A percentile compares a stretch with the other conserved stretches of the same genome.
Conservation (phyloP, 2,113 vertebrate genomes). For the Pterocles gutturalis region DNA sequence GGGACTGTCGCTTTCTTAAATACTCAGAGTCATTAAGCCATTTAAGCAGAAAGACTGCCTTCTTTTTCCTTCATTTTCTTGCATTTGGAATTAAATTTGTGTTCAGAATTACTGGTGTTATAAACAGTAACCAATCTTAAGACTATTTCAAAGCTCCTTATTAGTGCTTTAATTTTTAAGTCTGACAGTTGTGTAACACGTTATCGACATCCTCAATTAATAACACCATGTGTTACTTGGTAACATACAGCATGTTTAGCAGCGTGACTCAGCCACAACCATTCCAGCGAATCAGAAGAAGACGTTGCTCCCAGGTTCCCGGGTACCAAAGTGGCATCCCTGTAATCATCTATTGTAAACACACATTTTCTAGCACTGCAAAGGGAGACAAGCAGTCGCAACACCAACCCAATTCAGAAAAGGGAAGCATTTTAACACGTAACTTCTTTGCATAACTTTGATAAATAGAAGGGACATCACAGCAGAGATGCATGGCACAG, state of each 20-base stretch:
- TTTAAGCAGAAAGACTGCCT: not conserved
- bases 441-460: not conserved
- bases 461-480: not conserved
- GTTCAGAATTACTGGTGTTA: not conserved
- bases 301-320: not conserved
- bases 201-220: not conserved
- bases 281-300: not conserved
- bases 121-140: not conserved
- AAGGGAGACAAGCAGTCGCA: not conserved
- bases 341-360: not conserved
- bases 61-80: not conserved
- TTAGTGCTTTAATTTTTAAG: not conserved
- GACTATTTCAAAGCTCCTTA: not conserved
- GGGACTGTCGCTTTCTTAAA: not conserved
- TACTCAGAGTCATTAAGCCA: not conserved
- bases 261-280: fast-evolving
- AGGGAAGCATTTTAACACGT: not conserved
- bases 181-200: not conserved
- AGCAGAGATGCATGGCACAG: not conserved
- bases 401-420: not conserved
- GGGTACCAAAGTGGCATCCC: not conserved
- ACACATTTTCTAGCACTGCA: not conserved
- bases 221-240: not conserved
- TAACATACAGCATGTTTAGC: not conserved
- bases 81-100: not conserved